These are phyloP conservation scores for Hippocampus comes DNA, from an alignment of 2,113 vertebrate species.

Conservation along the genomic window DNA sequence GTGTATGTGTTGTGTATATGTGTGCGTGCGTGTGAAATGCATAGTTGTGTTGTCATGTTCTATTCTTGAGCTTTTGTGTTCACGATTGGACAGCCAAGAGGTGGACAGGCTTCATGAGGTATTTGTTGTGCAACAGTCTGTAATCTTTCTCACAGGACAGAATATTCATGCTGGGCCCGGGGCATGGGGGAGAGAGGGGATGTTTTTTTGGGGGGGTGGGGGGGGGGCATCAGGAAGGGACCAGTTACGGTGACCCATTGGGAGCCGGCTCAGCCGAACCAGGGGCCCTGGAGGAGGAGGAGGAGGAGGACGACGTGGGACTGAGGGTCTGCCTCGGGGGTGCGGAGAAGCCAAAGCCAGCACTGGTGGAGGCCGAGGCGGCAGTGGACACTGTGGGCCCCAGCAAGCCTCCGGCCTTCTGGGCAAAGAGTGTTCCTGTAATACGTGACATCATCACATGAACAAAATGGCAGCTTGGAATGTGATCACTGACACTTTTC, in stretches of 20 bases:
- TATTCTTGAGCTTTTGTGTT: constrained; percentile 56
- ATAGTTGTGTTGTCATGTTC: constrained; percentile 51
- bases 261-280: constrained; percentile 68
- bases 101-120: constrained; percentile 74
- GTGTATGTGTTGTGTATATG: constrained; percentile 1
- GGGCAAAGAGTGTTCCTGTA: constrained; percentile 76
- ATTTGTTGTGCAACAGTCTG: constrained; percentile 78
- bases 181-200: constrained; percentile 28
- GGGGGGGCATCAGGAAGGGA: constrained; percentile 11
- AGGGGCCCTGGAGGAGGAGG: constrained; percentile 72
- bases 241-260: constrained; percentile 70
- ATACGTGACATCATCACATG: background rate
- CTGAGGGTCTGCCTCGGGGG: constrained; percentile 67
- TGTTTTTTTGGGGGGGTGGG: constrained; percentile 6
- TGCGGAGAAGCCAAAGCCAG: constrained; percentile 61
- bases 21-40: constrained; percentile 50
- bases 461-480: background rate
- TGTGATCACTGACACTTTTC: background rate
- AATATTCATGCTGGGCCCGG: constrained; percentile 54
- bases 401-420: constrained; percentile 59
- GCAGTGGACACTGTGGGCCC: constrained; percentile 34
- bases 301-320: constrained; percentile 60
- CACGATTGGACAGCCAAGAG: constrained; percentile 65
- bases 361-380: constrained; percentile 55
- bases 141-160: constrained; percentile 64